Percentiles rank a stretch among this genome's conserved stretches.
These are phyloP conservation scores for Leptogaster cylindrica DNA, from an alignment of 2,888 invertebrate species.

Conservation along the genomic window DNA sequence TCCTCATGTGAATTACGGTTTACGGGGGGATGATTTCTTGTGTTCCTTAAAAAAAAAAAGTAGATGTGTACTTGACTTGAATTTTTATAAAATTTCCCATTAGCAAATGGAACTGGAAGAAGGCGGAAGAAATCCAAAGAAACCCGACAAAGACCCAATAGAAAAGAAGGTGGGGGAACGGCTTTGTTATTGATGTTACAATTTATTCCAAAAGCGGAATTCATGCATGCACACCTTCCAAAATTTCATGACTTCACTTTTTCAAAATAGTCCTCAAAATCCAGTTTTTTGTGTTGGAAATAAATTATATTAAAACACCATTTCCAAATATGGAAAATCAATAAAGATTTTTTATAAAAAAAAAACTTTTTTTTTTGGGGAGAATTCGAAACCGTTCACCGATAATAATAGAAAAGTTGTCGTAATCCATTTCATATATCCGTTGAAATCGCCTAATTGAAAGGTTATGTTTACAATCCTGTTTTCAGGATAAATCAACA, in stretches of 20 bases:
- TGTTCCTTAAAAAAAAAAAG: constrained; percentile 31
- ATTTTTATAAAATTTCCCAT: constrained; percentile 36
- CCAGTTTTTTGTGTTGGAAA: too few relatives aligned
- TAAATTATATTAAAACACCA: too few relatives aligned
- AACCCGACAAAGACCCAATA: background rate
- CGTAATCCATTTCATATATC: too few relatives aligned
- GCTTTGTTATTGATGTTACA: constrained; percentile 40
- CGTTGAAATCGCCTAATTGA: too few relatives aligned
- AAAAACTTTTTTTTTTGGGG: too few relatives aligned
- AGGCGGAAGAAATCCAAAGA: constrained; percentile 5
- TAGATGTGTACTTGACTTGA: constrained; percentile 40
- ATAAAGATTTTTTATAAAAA: too few relatives aligned
- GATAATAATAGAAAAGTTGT: too few relatives aligned
- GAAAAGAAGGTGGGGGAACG: constrained; percentile 18
- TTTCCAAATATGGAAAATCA: too few relatives aligned
- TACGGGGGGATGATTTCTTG: constrained; percentile 10
- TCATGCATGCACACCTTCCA: constrained; percentile 4
- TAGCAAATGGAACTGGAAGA: constrained; percentile 32
- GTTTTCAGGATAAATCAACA: too few relatives aligned
- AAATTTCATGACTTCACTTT: background rate
- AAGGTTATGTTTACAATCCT: too few relatives aligned
- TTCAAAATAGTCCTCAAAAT: too few relatives aligned
- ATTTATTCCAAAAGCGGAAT: constrained; percentile 16
- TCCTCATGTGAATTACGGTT: background rate
- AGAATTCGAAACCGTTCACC: too few relatives aligned